Evolutionary conservation across 2,888 invertebrate species (phyloP), one percentile per base, ranked within the genome.

Genomic region (Epicampocera succincta): DNA sequence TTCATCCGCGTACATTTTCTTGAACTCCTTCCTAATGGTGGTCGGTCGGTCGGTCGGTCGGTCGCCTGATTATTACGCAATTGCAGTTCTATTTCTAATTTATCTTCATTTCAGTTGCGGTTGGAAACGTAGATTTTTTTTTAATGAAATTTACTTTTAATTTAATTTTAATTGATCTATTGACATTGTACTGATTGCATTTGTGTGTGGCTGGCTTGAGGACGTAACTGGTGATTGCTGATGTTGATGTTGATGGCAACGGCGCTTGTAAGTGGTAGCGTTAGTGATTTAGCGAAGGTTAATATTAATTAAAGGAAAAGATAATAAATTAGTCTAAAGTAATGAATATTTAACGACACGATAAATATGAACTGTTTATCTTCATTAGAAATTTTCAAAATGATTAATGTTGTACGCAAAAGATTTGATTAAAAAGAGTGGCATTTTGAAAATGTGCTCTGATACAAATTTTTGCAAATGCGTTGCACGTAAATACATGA

Each of bases 141-240:
- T 60, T 72, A 56, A 65, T 66, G 75, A 75, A 76, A 71, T 66
- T 80, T 80, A 76, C 73, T 82, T 77, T 77, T 82, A 82, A 82
- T 82, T 82, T 74, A 78, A 78, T 82, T 82, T 82, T 82, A 78
- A 82, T 82, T 82, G 82, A 82, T 82, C 82, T 78, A 82, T 82
- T 82, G 81, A 77, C 77, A 77, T 82, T 73, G 63, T 65, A 68
- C 42, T 60, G 48, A 61, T 58, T 52, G 38, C 60, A 44, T 29
- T 58, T 21, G 46, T 56, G 54, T 46, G 48, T 40, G 48, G 50
- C 42, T 50, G 42, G 33, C 38, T 68, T 50, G 50, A 60, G 52
- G 60, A 52, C 68, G 44, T 42, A 44, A 40, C 33, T 40, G 65
- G n/a, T 63, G 15, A 33, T 54, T 40, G 25, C 21, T 33, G 38